Percentiles rank a stretch among this genome's conserved stretches.
Evolutionary conservation across 2,888 invertebrate species (phyloP).

Genomic region (Neoaliturus tenellus): DNA sequence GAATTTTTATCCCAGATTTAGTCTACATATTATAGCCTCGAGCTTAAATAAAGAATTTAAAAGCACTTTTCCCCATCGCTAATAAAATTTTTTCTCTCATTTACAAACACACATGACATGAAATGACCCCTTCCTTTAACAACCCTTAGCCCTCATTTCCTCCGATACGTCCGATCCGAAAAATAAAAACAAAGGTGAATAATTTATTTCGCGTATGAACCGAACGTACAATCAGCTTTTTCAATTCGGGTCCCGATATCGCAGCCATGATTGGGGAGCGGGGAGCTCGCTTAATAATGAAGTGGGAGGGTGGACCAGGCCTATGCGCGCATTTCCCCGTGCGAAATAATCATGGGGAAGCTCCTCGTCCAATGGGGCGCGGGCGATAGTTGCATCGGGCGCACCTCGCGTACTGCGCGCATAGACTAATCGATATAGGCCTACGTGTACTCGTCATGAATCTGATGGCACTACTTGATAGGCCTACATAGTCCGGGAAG

Average conservation of each 20-base stretch:
- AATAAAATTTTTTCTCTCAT: too few relatives aligned
- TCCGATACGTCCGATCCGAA: not conserved
- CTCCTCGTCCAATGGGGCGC: not conserved
- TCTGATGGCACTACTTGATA: too few relatives aligned
- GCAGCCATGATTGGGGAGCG: slow-evolving; percentile 7
- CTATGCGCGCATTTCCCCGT: slow-evolving; percentile 3
- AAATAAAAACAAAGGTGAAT: slow-evolving; percentile 22
- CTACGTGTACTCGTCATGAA: not conserved
- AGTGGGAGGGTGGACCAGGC: not conserved
- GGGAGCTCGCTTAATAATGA: not conserved
- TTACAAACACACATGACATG: not conserved
- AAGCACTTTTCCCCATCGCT: too few relatives aligned
- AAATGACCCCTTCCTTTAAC: not conserved
- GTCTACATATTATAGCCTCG: too few relatives aligned
- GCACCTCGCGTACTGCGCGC: not conserved
- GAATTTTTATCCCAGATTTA: too few relatives aligned
- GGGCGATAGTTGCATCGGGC: not conserved
- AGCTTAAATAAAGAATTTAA: too few relatives aligned
- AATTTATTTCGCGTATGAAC: slow-evolving; percentile 9
- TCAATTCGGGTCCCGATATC: not conserved
- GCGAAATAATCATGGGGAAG: not conserved
- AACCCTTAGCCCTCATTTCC: not conserved
- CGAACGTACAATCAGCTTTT: not conserved
- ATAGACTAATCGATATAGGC: not conserved
- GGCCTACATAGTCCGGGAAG: too few relatives aligned